Percentiles rank a stretch among this genome's conserved stretches.
Evolutionary conservation across 2,797 vertebrate species (phyloP).

Genomic region (Agapornis canus): DNA sequence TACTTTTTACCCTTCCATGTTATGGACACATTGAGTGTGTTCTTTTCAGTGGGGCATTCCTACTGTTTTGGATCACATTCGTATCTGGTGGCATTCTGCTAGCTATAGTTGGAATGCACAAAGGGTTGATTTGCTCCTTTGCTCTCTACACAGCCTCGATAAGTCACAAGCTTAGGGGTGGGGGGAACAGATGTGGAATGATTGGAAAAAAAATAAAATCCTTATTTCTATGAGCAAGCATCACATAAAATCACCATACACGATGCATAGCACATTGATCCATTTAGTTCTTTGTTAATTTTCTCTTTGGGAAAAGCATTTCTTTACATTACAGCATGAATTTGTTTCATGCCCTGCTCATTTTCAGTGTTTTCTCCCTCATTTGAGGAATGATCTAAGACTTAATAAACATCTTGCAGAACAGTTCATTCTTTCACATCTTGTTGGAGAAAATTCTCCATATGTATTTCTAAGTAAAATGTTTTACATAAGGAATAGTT

Average conservation of each 20-base stretch:
- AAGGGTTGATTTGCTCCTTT: constrained; percentile 47
- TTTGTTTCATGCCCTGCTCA: constrained; percentile 80
- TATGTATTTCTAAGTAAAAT: constrained; percentile 10
- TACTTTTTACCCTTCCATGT: not conserved
- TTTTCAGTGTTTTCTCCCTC: constrained; percentile 74
- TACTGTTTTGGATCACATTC: constrained; percentile 28
- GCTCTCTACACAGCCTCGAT: constrained; percentile 15
- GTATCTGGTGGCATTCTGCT: constrained; percentile 15
- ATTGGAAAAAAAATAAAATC: constrained; percentile 66
- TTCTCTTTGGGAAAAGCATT: constrained; percentile 78
- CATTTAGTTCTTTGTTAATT: constrained; percentile 79
- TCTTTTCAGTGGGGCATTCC: constrained; percentile 65
- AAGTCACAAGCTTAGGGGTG: constrained; percentile 16
- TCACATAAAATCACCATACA: constrained; percentile 79
- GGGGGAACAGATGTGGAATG: constrained; percentile 62
- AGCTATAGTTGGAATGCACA: not conserved
- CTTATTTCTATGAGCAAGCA: constrained; percentile 70
- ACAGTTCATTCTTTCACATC: not conserved
- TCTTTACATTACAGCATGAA: constrained; percentile 80
- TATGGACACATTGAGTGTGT: constrained; percentile 28
- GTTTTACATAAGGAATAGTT: not conserved
- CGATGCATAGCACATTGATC: constrained; percentile 77
- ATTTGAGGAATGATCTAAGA: constrained; percentile 56
- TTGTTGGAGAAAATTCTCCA: constrained; percentile 32
- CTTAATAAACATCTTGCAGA: not conserved